Evolutionary conservation across 2,113 vertebrate species (phyloP).

Genomic region (Alethe castanea): DNA sequence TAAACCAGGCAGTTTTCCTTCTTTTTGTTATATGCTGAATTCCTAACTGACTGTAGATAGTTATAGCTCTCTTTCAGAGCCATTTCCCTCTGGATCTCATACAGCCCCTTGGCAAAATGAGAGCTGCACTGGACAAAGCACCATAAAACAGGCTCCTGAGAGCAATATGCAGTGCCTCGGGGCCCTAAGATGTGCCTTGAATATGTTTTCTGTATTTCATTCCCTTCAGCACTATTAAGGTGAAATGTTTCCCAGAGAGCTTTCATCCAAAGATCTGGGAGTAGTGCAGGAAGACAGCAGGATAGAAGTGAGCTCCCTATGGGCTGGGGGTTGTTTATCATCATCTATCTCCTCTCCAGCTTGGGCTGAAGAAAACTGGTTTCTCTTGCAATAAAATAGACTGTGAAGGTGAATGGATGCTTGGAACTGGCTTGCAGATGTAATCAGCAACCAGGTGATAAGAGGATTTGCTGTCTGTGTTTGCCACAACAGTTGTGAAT

Average conservation of each 20-base stretch:
- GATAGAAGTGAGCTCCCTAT: fast-evolving
- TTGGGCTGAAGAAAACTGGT: not conserved
- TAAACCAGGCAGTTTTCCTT: not conserved
- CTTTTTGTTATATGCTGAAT: not conserved
- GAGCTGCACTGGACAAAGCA: not conserved
- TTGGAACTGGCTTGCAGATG: not conserved
- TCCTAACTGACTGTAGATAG: not conserved
- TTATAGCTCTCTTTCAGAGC: not conserved
- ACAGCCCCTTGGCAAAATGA: not conserved
- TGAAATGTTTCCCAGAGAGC: not conserved
- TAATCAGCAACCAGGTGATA: not conserved
- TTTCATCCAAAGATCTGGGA: not conserved
- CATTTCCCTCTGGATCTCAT: not conserved
- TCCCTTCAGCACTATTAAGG: not conserved
- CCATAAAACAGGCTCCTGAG: not conserved
- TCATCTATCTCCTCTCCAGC: not conserved
- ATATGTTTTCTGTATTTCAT: not conserved
- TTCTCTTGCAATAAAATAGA: not conserved
- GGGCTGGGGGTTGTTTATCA: not conserved
- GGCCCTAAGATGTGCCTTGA: not conserved
- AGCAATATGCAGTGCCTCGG: not conserved
- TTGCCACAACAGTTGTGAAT: not conserved
- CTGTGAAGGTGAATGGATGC: not conserved
- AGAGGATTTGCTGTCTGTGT: not conserved
- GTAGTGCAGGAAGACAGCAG: not conserved